These are phyloP conservation scores for Mycalesis mineus DNA, from an alignment of 2,888 invertebrate species.

Conservation along the genomic window DNA sequence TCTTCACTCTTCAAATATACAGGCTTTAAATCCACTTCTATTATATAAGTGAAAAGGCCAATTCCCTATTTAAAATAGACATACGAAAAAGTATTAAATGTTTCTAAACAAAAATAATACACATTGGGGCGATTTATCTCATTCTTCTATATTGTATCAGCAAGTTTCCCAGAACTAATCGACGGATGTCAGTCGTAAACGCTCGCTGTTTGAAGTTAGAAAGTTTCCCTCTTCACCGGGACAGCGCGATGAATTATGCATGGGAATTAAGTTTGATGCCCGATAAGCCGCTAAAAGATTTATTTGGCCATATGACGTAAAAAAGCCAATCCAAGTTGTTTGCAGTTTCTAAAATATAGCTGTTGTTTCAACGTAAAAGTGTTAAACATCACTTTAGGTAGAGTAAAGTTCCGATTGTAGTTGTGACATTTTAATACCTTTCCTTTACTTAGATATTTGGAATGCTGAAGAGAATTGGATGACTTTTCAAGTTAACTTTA, in stretches of 20 bases:
- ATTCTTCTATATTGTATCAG: constrained; percentile 17
- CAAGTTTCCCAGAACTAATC: constrained; percentile 33
- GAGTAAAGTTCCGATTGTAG: constrained; percentile 17
- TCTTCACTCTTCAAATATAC: too few species aligned
- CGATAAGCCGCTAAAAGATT: constrained; percentile 75
- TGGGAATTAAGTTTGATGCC: constrained; percentile 75
- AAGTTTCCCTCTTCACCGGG: constrained; percentile 63
- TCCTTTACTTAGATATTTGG: background rate
- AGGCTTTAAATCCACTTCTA: too few species aligned
- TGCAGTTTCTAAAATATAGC: constrained; percentile 69
- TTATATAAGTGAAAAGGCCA: too few species aligned
- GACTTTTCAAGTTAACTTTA: too few species aligned
- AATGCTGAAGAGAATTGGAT: too few species aligned
- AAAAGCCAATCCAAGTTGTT: constrained; percentile 76
- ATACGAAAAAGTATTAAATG: background rate
- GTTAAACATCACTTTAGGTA: constrained; percentile 45
- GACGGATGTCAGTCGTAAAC: constrained; percentile 46
- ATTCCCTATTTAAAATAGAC: too few species aligned
- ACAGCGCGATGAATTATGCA: constrained; percentile 73
- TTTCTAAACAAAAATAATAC: background rate
- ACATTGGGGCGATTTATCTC: constrained; percentile 9
- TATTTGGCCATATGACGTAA: constrained; percentile 76
- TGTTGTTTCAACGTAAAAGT: constrained; percentile 69
- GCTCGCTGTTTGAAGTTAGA: constrained; percentile 44
- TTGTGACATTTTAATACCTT: constrained; percentile 30